These are phyloP conservation scores for Falco punctatus DNA, from an alignment of 2,113 vertebrate genomes.

Conservation along the genomic window DNA sequence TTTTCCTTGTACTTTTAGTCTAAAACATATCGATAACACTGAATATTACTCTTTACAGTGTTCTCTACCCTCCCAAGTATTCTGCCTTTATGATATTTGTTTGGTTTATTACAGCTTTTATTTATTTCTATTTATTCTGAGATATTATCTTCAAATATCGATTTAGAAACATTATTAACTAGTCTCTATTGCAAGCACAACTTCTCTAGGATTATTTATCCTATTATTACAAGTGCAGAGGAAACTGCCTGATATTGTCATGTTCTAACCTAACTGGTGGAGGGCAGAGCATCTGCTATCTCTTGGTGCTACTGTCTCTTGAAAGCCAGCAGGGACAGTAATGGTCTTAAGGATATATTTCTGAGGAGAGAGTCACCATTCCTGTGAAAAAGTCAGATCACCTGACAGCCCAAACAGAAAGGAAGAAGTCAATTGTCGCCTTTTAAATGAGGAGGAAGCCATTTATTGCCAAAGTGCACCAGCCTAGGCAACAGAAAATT, in stretches of 20 bases:
- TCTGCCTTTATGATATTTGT: not conserved
- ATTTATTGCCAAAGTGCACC: not conserved
- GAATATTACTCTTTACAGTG: not conserved
- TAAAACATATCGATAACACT: not conserved
- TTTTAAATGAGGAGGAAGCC: not conserved
- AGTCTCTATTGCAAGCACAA: not conserved
- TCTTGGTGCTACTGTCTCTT: not conserved
- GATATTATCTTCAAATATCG: not conserved
- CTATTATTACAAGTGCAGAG: not conserved
- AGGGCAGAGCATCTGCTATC: not conserved
- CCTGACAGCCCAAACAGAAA: not conserved
- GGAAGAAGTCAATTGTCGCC: not conserved
- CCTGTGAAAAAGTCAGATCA: not conserved
- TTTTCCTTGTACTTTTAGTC: not conserved
- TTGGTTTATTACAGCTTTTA: not conserved
- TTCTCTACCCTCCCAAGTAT: not conserved
- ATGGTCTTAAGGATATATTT: not conserved
- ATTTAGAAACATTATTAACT: not conserved
- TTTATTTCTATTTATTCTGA: not conserved
- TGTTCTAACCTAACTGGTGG: not conserved
- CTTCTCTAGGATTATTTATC: not conserved
- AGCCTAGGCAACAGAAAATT: not conserved
- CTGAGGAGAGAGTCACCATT: not conserved
- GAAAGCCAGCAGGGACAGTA: not conserved
- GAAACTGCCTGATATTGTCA: not conserved